Evolutionary conservation across 2,797 vertebrate species (phyloP).

Genomic region (Cryptoblepharus egeriae): DNA sequence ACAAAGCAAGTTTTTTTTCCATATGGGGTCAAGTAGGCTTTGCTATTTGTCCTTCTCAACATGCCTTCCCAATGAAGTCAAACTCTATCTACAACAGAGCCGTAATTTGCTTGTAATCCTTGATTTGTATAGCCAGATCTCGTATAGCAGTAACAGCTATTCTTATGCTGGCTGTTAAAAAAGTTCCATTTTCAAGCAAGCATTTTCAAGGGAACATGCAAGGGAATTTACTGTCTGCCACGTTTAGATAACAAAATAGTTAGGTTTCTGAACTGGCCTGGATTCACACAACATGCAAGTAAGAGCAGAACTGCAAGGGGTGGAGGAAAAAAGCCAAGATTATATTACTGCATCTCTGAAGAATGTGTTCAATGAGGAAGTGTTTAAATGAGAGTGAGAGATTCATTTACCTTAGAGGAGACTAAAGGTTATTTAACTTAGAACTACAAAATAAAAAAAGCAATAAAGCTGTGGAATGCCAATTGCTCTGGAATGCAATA

Average conservation of each 20-base stretch:
- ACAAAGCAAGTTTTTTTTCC: no score
- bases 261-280: not conserved
- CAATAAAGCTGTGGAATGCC: conserved; percentile 22
- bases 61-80: not conserved
- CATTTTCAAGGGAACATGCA: not conserved
- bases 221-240: no score
- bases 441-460: conserved; percentile 51
- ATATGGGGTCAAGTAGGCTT: no score
- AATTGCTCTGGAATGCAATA: conserved; percentile 41
- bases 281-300: not conserved
- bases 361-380: conserved; percentile 26
- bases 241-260: not conserved
- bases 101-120: not conserved
- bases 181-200: not conserved
- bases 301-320: not conserved
- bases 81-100: not conserved
- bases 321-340: not conserved
- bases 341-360: not conserved
- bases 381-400: conserved; percentile 40
- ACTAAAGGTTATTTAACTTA: conserved; percentile 39
- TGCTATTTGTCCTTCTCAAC: not conserved
- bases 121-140: not conserved
- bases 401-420: conserved; percentile 17
- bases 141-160: not conserved
- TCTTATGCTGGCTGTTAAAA: not conserved